Conservation (phyloP, 1,140 invertebrate species). For the Philotrypesis tridentata region DNA sequence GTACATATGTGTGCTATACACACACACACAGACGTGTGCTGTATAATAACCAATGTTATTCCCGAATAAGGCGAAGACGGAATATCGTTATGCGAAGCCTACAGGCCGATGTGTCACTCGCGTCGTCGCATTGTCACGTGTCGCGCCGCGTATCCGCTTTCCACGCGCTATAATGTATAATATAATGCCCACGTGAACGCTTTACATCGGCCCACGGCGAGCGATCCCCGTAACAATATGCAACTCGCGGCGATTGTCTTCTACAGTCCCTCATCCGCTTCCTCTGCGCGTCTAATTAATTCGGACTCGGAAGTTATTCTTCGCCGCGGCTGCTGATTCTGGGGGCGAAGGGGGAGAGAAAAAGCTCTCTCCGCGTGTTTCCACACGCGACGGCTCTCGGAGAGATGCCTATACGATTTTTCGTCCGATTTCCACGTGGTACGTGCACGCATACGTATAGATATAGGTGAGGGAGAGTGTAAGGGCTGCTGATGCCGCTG, state of each 20-base stretch:
- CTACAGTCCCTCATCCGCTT: background rate
- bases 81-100: background rate
- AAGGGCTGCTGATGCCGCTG: too few relatives aligned
- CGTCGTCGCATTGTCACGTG: background rate
- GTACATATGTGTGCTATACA: background rate
- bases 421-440: too few relatives aligned
- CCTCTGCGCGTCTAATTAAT: conserved; percentile 12
- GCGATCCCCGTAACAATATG: background rate
- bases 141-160: background rate
- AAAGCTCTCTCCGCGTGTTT: too few relatives aligned
- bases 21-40: background rate
- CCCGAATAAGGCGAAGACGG: background rate
- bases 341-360: background rate
- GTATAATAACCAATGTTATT: too few relatives aligned
- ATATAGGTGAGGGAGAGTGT: too few relatives aligned
- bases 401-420: too few relatives aligned
- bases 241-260: background rate
- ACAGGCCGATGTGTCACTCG: background rate
- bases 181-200: background rate
- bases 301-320: background rate
- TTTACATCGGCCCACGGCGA: background rate
- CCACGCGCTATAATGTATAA: background rate
- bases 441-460: too few relatives aligned
- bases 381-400: too few relatives aligned
- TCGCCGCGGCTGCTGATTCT: too few relatives aligned